phyloP scores from a whole-genome alignment of 1,140 invertebrate genomes.

The Lordiphosa collinella region DNA sequence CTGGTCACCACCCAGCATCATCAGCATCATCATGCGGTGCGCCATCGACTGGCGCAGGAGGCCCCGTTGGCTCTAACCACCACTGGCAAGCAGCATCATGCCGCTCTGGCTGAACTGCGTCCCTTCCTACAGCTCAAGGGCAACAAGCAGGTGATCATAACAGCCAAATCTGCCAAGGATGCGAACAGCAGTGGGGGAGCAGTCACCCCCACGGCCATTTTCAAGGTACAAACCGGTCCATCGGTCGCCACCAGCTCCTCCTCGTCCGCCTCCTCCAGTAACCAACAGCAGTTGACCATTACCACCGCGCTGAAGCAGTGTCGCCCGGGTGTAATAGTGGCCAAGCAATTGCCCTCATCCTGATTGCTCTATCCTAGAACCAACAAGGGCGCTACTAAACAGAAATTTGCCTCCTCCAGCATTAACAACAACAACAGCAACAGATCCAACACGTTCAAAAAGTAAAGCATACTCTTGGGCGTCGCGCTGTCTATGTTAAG shows the following conservation, averaged over 20 bases:
- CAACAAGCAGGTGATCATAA: constrained; percentile 69
- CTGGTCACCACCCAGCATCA: constrained; percentile 21
- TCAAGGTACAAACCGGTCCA: constrained; percentile 66
- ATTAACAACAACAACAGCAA: constrained; percentile 28
- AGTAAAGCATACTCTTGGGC: constrained; percentile 6
- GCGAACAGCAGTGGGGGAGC: constrained; percentile 21
- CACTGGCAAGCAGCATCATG: constrained; percentile 76
- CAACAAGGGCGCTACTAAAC: constrained; percentile 14
- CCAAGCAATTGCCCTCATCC: constrained; percentile 83
- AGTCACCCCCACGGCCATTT: constrained; percentile 70
- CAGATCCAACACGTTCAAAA: constrained; percentile 22
- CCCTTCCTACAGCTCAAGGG: constrained; percentile 83
- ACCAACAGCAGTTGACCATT: constrained; percentile 57
- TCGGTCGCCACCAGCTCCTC: constrained; percentile 17
- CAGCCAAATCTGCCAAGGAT: constrained; percentile 55
- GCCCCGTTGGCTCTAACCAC: constrained; percentile 88
- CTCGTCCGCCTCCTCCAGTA: constrained; percentile 25
- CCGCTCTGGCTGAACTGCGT: constrained; percentile 84
- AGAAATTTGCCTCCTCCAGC: constrained; percentile 19
- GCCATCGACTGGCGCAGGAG: constrained; percentile 81
- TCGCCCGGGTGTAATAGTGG: constrained; percentile 91
- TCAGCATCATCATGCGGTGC: constrained; percentile 19
- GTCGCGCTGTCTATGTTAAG: too few species aligned
- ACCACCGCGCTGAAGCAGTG: constrained; percentile 83
- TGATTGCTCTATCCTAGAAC: constrained; percentile 65